A percentile compares a stretch with the other conserved stretches of the same genome.
These are phyloP conservation scores for Bucco capensis DNA, from an alignment of 2,113 vertebrate genomes.

Conservation along the genomic window DNA sequence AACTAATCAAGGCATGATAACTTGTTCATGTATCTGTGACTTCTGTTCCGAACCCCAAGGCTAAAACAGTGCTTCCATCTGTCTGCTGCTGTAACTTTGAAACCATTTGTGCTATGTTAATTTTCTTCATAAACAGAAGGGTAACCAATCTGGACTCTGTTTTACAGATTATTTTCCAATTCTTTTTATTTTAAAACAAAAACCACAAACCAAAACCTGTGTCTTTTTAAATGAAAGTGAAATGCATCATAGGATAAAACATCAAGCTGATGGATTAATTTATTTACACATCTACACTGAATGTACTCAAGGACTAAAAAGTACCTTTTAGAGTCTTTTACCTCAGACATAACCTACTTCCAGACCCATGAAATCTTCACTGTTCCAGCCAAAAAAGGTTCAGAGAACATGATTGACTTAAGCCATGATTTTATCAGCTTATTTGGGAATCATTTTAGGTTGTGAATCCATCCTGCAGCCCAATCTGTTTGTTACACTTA, in stretches of 20 bases:
- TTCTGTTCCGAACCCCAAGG: neutral
- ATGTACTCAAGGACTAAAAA: neutral
- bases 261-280: neutral
- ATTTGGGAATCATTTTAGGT: neutral
- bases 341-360: neutral
- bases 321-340: neutral
- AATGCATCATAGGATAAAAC: neutral
- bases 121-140: neutral
- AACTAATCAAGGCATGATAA: neutral
- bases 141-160: neutral
- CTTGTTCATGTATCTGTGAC: neutral
- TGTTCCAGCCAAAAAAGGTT: neutral
- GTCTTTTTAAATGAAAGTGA: neutral
- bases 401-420: neutral
- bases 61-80: slow-evolving; percentile 7
- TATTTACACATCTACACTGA: neutral
- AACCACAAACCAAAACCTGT: neutral
- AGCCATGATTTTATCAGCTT: neutral
- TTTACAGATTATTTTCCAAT: neutral
- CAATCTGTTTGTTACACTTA: neutral
- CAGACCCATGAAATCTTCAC: neutral
- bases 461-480: neutral
- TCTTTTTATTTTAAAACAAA: neutral
- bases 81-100: neutral
- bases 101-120: neutral